phyloP scores from a whole-genome alignment of 2,888 invertebrate species.

The Macroteleia sp. region DNA sequence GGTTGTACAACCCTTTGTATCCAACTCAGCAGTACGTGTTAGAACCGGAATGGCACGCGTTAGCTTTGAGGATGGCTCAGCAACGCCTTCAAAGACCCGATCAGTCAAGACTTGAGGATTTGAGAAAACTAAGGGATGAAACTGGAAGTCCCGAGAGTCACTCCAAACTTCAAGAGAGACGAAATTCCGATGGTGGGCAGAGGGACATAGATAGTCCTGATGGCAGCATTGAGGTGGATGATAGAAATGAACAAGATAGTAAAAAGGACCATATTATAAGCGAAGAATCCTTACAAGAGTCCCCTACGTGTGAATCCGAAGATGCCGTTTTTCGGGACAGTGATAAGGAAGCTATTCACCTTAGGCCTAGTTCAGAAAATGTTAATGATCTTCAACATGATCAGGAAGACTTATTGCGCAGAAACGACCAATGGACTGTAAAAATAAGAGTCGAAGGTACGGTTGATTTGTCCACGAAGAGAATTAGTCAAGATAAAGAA shows the following conservation, averaged over 20 bases:
- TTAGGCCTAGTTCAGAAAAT: slow-evolving; percentile 78
- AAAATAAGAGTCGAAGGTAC: slow-evolving; percentile 80
- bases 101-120: slow-evolving; percentile 77
- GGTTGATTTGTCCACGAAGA: slow-evolving; percentile 80
- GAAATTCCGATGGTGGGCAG: slow-evolving; percentile 67
- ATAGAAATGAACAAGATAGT: slow-evolving; percentile 75
- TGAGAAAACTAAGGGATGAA: slow-evolving; percentile 74
- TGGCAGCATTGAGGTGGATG: slow-evolving; percentile 82
- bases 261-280: slow-evolving; percentile 75
- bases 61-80: slow-evolving; percentile 81
- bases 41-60: slow-evolving; percentile 82
- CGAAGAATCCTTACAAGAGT: slow-evolving; percentile 79
- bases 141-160: slow-evolving; percentile 77
- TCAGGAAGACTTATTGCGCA: slow-evolving; percentile 30
- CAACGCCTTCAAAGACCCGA: slow-evolving; percentile 81
- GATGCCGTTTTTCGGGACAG: slow-evolving; percentile 72
- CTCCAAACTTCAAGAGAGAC: slow-evolving; percentile 71
- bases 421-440: slow-evolving; percentile 69
- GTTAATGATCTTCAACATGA: slow-evolving; percentile 72
- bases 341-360: slow-evolving; percentile 72
- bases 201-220: slow-evolving; percentile 78
- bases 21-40: slow-evolving; percentile 80
- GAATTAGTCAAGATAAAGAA: slow-evolving; percentile 78
- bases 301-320: slow-evolving; percentile 73
- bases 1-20: slow-evolving; percentile 82